A percentile compares a stretch with the other conserved stretches of the same genome.
Conservation (phyloP, 2,797 vertebrate genomes). For the Melanotaenia pygmaea region DNA sequence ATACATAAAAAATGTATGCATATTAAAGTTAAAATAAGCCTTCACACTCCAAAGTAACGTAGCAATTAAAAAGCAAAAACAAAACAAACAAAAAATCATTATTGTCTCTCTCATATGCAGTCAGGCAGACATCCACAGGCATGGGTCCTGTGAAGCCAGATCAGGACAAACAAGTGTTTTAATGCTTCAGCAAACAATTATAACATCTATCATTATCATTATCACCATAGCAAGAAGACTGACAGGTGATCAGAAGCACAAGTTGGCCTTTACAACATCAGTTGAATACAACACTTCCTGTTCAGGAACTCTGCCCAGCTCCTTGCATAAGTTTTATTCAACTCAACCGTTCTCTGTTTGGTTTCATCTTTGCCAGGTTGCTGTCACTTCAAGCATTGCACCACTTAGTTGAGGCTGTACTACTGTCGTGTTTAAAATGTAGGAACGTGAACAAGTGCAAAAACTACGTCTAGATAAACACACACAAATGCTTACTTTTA, state of each 20-base stretch:
- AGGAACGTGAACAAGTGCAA: slow-evolving; percentile 2
- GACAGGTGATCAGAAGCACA: slow-evolving; percentile 31
- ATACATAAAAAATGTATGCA: too few species aligned
- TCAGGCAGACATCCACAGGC: too few species aligned
- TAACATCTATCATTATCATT: slow-evolving; percentile 62
- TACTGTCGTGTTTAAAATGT: slow-evolving; percentile 1
- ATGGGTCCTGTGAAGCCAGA: slow-evolving; percentile 14
- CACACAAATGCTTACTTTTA: slow-evolving; percentile 6
- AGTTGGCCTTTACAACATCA: slow-evolving; percentile 48
- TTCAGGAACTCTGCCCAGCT: slow-evolving; percentile 42
- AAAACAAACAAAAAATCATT: too few species aligned
- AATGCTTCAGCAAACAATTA: slow-evolving; percentile 55
- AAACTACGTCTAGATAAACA: slow-evolving; percentile 5
- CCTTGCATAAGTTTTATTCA: slow-evolving; percentile 46
- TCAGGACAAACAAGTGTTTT: slow-evolving; percentile 43
- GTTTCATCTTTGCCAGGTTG: slow-evolving; percentile 17
- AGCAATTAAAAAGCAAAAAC: too few species aligned
- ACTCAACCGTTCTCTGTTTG: slow-evolving; percentile 19
- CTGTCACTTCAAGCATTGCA: slow-evolving; percentile 18
- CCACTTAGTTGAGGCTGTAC: neutral
- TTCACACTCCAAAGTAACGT: too few species aligned
- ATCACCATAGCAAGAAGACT: slow-evolving; percentile 16
- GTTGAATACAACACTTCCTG: slow-evolving; percentile 44
- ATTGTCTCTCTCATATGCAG: too few species aligned
- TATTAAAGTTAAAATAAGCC: too few species aligned